phyloP scores from a whole-genome alignment of 2,797 vertebrate species.

The Remorina albescens region DNA sequence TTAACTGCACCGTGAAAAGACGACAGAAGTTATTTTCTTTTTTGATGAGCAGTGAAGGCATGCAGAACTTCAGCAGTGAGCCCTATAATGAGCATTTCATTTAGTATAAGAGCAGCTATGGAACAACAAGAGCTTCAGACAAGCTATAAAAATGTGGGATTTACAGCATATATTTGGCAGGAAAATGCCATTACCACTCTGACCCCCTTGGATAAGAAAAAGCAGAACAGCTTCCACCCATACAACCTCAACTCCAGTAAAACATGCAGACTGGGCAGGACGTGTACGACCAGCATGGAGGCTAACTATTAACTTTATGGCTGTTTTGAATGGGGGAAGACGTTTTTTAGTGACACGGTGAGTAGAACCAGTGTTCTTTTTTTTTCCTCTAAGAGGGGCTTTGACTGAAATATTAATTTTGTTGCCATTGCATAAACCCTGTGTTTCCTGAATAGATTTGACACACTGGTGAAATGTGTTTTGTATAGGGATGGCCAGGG shows the following conservation, averaged over 20 bases:
- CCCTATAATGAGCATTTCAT: slow-evolving; percentile 62
- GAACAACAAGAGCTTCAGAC: slow-evolving; percentile 70
- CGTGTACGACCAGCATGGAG: slow-evolving; percentile 31
- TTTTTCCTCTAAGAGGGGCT: neutral
- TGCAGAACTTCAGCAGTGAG: slow-evolving; percentile 55
- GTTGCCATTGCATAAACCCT: neutral
- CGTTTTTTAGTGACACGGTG: slow-evolving; percentile 1
- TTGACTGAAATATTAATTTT: slow-evolving; percentile 17
- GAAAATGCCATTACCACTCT: slow-evolving; percentile 80
- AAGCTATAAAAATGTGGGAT: slow-evolving; percentile 66
- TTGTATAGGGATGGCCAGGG: neutral
- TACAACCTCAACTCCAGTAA: slow-evolving; percentile 45
- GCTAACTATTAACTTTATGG: slow-evolving; percentile 39
- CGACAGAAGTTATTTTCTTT: slow-evolving; percentile 52
- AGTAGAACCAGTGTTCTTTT: slow-evolving; percentile 8
- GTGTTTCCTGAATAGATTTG: slow-evolving; percentile 26
- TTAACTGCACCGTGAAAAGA: slow-evolving; percentile 35
- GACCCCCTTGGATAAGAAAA: slow-evolving; percentile 68
- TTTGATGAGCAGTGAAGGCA: slow-evolving; percentile 63
- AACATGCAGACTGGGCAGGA: slow-evolving; percentile 28
- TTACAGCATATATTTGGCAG: slow-evolving; percentile 81
- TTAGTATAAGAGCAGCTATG: slow-evolving; percentile 46
- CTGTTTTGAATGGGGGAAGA: slow-evolving; percentile 45
- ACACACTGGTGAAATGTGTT: neutral
- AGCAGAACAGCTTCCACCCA: slow-evolving; percentile 54